Evolutionary conservation across 2,113 vertebrate genomes (phyloP).

Genomic region (Tachysurus vachellii): DNA sequence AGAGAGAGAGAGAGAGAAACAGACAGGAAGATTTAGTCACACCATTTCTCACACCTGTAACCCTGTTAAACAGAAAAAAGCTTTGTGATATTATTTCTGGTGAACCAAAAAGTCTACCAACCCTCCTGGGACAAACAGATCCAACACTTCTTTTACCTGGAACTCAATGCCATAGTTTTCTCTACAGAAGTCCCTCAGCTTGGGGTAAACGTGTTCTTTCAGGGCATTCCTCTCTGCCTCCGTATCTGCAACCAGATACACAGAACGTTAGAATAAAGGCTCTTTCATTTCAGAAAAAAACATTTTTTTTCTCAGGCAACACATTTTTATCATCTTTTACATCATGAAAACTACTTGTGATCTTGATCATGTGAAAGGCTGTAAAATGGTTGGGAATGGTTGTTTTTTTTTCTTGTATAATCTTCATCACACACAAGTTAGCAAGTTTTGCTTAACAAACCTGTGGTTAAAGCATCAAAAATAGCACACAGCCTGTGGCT

Average conservation of each 20-base stretch:
- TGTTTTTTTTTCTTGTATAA: not conserved
- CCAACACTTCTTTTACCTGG: constrained; percentile 78
- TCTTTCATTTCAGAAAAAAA: not conserved
- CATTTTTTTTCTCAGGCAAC: not conserved
- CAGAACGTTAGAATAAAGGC: constrained; percentile 10
- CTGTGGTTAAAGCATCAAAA: constrained; percentile 8
- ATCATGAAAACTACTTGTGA: not conserved
- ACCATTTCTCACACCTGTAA: constrained; percentile 13
- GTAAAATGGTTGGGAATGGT: not conserved
- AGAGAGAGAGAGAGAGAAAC: not conserved
- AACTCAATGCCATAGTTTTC: constrained; percentile 99
- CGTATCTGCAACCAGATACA: constrained; percentile 80
- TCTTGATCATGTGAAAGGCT: not conserved
- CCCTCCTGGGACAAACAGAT: not conserved
- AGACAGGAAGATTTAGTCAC: not conserved
- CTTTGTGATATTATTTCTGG: not conserved
- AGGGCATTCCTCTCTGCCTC: constrained; percentile 92
- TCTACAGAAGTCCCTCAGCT: constrained; percentile 97
- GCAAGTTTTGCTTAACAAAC: constrained; percentile 20
- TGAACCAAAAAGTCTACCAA: not conserved
- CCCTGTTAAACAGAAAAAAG: not conserved
- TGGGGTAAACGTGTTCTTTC: constrained; percentile 95
- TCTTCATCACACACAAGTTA: not conserved
- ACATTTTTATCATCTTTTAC: not conserved
- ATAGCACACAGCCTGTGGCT: constrained; percentile 21